Evolutionary conservation across 2,888 invertebrate species (phyloP).

Genomic region (Heliconius cydno): DNA sequence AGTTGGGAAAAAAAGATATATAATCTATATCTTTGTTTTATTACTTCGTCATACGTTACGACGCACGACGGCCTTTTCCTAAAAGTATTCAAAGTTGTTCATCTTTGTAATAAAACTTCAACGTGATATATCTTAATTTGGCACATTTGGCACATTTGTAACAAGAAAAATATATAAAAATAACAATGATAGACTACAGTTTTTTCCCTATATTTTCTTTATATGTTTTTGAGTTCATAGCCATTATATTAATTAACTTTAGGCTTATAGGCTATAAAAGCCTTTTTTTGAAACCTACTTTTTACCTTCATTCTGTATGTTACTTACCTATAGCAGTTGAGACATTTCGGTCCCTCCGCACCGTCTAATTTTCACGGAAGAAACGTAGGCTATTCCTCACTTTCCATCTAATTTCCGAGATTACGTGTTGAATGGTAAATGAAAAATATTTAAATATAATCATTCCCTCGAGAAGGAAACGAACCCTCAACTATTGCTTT

Average conservation of each 20-base stretch:
- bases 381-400: no score
- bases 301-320: no score
- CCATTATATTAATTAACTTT: no score
- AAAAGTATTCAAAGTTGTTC: constrained; percentile 17
- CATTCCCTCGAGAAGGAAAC: no score
- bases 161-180: neutral
- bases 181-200: neutral
- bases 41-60: constrained; percentile 9
- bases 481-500: no score
- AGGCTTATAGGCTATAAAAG: no score
- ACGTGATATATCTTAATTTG: constrained; percentile 22
- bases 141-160: constrained; percentile 14
- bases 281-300: no score
- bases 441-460: no score
- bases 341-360: no score
- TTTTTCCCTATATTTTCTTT: neutral
- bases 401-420: no score
- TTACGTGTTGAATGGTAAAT: no score
- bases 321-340: no score
- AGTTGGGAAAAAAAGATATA: neutral
- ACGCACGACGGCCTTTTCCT: constrained; percentile 2
- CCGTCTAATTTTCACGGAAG: neutral
- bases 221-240: neutral
- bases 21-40: neutral
- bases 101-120: constrained; percentile 8